Evolutionary conservation across 2,113 vertebrate genomes (phyloP).

Genomic region (Pithys albifrons): DNA sequence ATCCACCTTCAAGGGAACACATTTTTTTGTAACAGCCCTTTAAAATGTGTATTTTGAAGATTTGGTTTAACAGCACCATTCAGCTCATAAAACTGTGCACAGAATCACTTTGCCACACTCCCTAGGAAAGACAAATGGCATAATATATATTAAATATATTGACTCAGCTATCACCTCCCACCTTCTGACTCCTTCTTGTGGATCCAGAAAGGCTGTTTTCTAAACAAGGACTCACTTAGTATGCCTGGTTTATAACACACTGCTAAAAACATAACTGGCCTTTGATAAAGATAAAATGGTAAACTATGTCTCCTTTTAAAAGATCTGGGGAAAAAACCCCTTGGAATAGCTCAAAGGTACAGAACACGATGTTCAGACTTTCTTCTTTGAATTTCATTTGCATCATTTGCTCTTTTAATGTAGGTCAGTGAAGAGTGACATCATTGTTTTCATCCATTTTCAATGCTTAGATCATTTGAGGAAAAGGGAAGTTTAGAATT

Average conservation of each 20-base stretch:
- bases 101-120: not conserved
- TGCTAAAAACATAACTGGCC: not conserved
- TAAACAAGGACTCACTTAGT: not conserved
- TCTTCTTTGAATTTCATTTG: not conserved
- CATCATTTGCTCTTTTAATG: not conserved
- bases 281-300: not conserved
- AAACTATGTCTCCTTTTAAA: not conserved
- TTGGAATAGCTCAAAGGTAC: not conserved
- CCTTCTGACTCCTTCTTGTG: not conserved
- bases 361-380: not conserved
- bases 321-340: not conserved
- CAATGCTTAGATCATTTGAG: not conserved
- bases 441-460: not conserved
- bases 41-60: not conserved
- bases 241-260: not conserved
- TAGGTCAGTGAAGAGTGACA: not conserved
- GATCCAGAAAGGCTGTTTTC: not conserved
- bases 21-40: not conserved
- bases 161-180: not conserved
- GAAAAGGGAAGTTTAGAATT: not conserved
- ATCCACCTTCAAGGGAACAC: not conserved
- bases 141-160: not conserved
- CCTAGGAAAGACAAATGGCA: not conserved
- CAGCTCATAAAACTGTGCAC: not conserved
- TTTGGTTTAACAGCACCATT: not conserved